These are phyloP conservation scores for Porites evermanni DNA, from an alignment of 92 coral and sea anemone genomes.

Conservation along the genomic window DNA sequence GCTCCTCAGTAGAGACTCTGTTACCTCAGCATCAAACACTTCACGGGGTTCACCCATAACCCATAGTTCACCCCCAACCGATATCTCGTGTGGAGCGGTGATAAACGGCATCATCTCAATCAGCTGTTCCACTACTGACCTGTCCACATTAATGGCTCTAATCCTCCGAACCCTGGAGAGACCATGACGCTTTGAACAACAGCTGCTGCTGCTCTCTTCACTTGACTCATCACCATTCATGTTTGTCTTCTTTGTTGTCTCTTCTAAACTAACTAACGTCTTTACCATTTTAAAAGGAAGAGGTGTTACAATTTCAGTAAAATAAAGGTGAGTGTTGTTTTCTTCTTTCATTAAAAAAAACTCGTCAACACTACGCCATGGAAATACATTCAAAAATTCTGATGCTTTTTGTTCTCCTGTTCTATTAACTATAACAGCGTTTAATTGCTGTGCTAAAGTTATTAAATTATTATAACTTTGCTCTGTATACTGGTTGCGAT, in stretches of 20 bases:
- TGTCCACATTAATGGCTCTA: fast-evolving
- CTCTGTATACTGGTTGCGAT: neutral
- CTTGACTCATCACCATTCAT: too few relatives aligned
- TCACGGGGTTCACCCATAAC: neutral
- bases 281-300: neutral
- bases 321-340: neutral
- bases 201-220: neutral
- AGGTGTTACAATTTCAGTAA: fast-evolving
- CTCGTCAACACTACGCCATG: neutral
- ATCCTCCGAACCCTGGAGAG: neutral
- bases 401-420: slow-evolving; percentile 22
- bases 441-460: neutral
- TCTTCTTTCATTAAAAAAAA: slow-evolving; percentile 14
- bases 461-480: neutral
- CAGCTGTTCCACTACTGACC: neutral
- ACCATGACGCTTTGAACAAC: neutral
- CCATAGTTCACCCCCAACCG: fast-evolving
- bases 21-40: neutral
- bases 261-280: neutral
- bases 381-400: neutral
- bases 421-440: slow-evolving; percentile 3
- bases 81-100: neutral
- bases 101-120: neutral
- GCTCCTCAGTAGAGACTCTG: neutral
- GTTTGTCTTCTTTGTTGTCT: neutral